A percentile compares a stretch with the other conserved stretches of the same genome.
phyloP scores from a whole-genome alignment of 2,888 invertebrate species.

The Trissolcus brochymenae region DNA sequence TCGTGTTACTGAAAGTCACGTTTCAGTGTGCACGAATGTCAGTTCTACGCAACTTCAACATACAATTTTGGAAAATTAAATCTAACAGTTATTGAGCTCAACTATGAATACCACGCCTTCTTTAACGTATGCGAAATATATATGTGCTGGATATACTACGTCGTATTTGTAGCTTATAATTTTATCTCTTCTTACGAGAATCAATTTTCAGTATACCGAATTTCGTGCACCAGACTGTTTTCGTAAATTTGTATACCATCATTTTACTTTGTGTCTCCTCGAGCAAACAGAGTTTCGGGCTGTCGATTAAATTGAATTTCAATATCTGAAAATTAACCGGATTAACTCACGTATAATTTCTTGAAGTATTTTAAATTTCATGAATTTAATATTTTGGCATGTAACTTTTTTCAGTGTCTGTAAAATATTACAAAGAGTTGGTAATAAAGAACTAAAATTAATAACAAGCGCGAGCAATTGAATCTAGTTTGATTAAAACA shows the following conservation, averaged over 20 bases:
- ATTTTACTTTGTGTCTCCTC: neutral
- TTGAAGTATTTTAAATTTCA: too few species aligned
- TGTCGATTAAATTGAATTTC: too few species aligned
- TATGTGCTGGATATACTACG: neutral
- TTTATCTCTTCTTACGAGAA: slow-evolving; percentile 5
- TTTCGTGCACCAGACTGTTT: neutral
- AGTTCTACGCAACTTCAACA: neutral
- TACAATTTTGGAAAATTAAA: slow-evolving; percentile 3
- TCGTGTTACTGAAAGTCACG: neutral
- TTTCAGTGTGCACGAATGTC: neutral
- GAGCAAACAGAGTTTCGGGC: too few species aligned
- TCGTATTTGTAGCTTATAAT: neutral
- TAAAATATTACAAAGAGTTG: too few species aligned
- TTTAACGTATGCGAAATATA: neutral
- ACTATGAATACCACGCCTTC: neutral
- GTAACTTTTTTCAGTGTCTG: too few species aligned
- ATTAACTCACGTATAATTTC: too few species aligned
- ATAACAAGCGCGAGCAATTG: too few species aligned
- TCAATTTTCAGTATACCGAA: neutral
- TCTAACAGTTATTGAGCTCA: slow-evolving; percentile 3
- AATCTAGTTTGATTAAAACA: too few species aligned
- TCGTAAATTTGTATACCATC: neutral
- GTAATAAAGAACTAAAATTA: too few species aligned
- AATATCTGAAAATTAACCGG: too few species aligned
- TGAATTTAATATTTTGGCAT: too few species aligned